Evolutionary conservation across 2,797 vertebrate species (phyloP).

Genomic region (Sebastes melanostomus): DNA sequence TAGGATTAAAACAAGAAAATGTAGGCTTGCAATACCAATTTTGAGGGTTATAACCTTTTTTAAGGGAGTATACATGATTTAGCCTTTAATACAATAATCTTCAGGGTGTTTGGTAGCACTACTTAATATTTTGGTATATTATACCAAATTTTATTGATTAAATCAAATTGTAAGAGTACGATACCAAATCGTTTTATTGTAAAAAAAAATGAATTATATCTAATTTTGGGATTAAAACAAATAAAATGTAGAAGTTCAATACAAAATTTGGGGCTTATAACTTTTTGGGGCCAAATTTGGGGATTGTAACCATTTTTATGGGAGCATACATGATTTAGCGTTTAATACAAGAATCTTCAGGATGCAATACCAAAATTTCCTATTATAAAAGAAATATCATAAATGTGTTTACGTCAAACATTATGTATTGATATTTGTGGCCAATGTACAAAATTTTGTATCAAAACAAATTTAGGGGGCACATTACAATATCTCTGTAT

Average conservation of each 20-base stretch:
- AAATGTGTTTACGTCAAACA: not conserved
- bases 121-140: not conserved
- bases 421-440: too few species aligned
- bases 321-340: not conserved
- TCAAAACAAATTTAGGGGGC: too few species aligned
- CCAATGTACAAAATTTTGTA: not conserved
- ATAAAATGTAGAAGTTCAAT: not conserved
- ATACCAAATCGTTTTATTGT: not conserved
- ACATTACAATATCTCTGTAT: too few species aligned
- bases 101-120: not conserved
- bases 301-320: not conserved
- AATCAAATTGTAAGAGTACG: not conserved
- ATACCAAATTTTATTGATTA: not conserved
- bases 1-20: too few species aligned
- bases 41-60: too few species aligned
- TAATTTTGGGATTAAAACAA: not conserved
- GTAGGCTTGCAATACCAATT: too few species aligned
- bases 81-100: too few species aligned
- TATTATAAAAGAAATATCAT: not conserved
- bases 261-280: too few species aligned
- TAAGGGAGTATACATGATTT: too few species aligned
- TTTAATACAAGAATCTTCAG: not conserved
- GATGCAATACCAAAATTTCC: not conserved
- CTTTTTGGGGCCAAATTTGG: not conserved
- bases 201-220: not conserved